These are phyloP conservation scores for Shinisaurus crocodilurus DNA, from an alignment of 2,113 vertebrate genomes.

Conservation along the genomic window DNA sequence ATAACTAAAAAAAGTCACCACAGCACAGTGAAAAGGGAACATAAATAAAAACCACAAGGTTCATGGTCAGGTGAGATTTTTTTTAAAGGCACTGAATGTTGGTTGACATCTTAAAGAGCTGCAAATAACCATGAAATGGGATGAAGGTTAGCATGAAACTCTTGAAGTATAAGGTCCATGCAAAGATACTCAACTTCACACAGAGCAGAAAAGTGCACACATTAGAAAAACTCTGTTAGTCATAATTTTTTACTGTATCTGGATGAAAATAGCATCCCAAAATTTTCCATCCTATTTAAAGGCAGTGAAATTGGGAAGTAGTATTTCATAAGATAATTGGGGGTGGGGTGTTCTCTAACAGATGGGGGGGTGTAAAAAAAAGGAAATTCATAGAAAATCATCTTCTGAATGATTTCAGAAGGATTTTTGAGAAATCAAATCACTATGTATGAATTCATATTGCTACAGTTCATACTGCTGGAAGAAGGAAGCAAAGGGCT, in stretches of 20 bases:
- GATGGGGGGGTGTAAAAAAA: too few species aligned
- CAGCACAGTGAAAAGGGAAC: background rate
- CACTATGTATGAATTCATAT: too few species aligned
- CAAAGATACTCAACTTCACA: background rate
- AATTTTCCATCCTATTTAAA: background rate
- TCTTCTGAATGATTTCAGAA: too few species aligned
- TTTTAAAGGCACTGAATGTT: slow-evolving; percentile 26
- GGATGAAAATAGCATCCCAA: background rate
- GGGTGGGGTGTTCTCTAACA: too few species aligned
- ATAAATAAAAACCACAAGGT: slow-evolving; percentile 14
- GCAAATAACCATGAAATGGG: background rate
- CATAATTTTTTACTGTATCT: background rate
- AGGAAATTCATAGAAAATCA: too few species aligned
- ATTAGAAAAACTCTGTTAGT: background rate
- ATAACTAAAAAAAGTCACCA: slow-evolving; percentile 2
- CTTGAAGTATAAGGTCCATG: background rate
- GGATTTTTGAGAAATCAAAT: too few species aligned
- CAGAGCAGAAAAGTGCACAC: background rate
- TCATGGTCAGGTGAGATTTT: background rate
- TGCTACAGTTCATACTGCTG: too few species aligned
- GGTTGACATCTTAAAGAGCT: slow-evolving; percentile 36
- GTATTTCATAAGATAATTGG: too few species aligned
- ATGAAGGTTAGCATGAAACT: background rate
- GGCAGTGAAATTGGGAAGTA: background rate
- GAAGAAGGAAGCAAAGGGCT: too few species aligned